phyloP scores from a whole-genome alignment of 2,113 vertebrate genomes.

The Lampris incognitus region DNA sequence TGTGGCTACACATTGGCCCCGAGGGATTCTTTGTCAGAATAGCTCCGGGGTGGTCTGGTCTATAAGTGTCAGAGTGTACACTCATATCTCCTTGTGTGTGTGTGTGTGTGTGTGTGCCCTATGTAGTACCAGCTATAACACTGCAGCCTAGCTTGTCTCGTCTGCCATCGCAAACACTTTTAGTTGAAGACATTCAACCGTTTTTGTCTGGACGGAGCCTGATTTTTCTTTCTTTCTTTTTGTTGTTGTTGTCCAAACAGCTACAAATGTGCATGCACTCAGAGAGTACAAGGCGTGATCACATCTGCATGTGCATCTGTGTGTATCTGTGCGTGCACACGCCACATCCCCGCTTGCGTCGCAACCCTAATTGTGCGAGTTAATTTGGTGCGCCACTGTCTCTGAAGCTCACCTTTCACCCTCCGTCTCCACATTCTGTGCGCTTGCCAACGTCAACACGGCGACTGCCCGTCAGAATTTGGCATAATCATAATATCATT shows the following conservation, averaged over 20 bases:
- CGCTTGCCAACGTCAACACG: slow-evolving; percentile 34
- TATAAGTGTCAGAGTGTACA: slow-evolving; percentile 42
- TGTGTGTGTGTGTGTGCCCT: slow-evolving; percentile 47
- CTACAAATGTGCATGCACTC: background rate
- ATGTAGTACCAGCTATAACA: background rate
- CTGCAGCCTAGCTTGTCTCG: too few species aligned
- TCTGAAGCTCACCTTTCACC: slow-evolving; percentile 18
- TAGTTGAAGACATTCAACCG: background rate
- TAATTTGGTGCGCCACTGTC: background rate
- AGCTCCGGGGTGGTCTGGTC: slow-evolving; percentile 71
- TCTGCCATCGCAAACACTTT: background rate
- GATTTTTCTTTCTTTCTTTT: background rate
- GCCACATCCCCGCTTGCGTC: background rate
- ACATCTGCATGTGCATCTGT: background rate
- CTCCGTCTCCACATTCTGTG: background rate
- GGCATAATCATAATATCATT: slow-evolving; percentile 35
- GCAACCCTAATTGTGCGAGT: background rate
- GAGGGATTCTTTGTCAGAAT: slow-evolving; percentile 54
- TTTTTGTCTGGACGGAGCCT: slow-evolving; percentile 1
- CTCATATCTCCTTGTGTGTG: slow-evolving; percentile 63
- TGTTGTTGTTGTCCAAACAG: background rate
- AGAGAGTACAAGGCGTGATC: background rate
- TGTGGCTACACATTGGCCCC: background rate
- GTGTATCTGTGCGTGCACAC: background rate
- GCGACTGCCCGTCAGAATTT: slow-evolving; percentile 30